These are phyloP conservation scores for Eledona agricola DNA, from an alignment of 2,888 invertebrate species.

Conservation along the genomic window DNA sequence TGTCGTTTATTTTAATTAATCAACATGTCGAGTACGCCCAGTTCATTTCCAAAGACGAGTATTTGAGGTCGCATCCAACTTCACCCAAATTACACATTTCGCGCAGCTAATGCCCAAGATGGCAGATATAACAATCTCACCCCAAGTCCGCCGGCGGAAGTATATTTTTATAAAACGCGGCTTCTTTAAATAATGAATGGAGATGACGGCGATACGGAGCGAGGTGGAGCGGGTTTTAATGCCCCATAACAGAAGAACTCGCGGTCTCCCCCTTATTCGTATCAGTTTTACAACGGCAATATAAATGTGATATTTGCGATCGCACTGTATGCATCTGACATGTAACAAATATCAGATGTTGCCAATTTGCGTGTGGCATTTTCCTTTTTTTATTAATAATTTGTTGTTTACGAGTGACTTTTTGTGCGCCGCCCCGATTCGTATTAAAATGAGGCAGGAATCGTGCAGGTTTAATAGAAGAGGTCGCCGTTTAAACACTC, in stretches of 20 bases:
- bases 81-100: no score
- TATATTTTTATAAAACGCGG: conserved; percentile 5
- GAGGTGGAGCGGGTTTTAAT: conserved; percentile 33
- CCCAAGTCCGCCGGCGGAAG: conserved; percentile 4
- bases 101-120: no score
- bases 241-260: conserved; percentile 23
- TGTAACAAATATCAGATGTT: conserved; percentile 34
- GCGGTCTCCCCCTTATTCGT: conserved; percentile 8
- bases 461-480: conserved; percentile 14
- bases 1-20: conserved; percentile 38
- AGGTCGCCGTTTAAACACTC: conserved; percentile 9
- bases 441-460: conserved; percentile 23
- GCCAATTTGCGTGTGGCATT: conserved; percentile 31
- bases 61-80: no score
- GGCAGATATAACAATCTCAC: no score
- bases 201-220: conserved; percentile 29
- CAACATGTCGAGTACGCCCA: conserved; percentile 28
- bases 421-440: conserved; percentile 20
- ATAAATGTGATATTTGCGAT: conserved; percentile 36
- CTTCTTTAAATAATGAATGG: conserved; percentile 25
- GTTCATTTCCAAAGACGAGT: conserved; percentile 11
- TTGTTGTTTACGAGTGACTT: conserved; percentile 28
- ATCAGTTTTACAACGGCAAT: conserved; percentile 34
- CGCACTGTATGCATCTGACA: conserved; percentile 17
- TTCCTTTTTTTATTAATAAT: conserved; percentile 28